A percentile compares a stretch with the other conserved stretches of the same genome.
phyloP scores from a whole-genome alignment of 2,888 invertebrate genomes.

The Campoplex nolae region DNA sequence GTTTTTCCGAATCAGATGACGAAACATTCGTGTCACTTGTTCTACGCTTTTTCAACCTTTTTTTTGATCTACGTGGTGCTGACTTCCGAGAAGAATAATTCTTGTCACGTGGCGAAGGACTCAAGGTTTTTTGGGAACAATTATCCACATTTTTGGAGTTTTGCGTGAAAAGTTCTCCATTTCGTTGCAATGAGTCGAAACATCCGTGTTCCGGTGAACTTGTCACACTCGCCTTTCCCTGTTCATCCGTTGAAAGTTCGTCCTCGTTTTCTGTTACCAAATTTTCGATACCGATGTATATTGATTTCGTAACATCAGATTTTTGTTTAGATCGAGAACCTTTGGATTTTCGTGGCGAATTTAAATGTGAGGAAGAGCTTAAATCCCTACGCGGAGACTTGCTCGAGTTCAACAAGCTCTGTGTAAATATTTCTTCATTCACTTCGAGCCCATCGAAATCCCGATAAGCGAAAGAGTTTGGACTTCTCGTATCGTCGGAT shows the following conservation, averaged over 20 bases:
- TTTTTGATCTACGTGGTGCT: neutral
- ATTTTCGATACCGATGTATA: neutral
- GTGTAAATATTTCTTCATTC: conserved; percentile 26
- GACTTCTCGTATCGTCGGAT: conserved; percentile 2
- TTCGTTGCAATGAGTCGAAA: neutral
- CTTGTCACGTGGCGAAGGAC: neutral
- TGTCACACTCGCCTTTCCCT: neutral
- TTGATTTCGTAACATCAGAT: neutral
- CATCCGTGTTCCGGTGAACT: conserved; percentile 30
- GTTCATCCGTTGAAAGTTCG: neutral
- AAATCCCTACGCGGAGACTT: neutral
- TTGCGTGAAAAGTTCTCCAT: conserved; percentile 27
- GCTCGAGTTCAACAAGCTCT: neutral
- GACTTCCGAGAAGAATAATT: neutral
- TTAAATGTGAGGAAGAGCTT: neutral
- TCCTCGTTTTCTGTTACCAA: neutral
- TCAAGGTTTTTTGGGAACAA: neutral
- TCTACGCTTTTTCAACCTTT: neutral
- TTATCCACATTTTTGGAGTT: conserved; percentile 19
- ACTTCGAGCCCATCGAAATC: neutral
- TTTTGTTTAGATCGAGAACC: neutral
- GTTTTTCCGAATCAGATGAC: neutral
- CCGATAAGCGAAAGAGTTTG: neutral
- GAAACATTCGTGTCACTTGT: conserved; percentile 5
- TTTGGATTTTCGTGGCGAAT: neutral